Percentiles rank a stretch among this genome's conserved stretches.
These are phyloP conservation scores for Serrognathus titanus DNA, from an alignment of 2,888 invertebrate genomes.

Conservation along the genomic window DNA sequence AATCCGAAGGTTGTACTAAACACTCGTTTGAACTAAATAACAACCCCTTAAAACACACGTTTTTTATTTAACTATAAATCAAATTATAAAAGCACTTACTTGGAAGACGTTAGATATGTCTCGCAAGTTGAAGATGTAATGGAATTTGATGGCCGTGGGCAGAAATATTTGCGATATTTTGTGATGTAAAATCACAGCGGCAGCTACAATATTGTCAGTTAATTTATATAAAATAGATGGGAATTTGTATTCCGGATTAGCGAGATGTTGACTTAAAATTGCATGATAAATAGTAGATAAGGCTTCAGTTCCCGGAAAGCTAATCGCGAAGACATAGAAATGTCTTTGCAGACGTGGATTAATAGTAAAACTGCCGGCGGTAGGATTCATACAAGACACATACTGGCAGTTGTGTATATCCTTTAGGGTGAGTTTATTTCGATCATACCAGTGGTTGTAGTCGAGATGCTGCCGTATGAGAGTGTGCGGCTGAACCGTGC, in stretches of 20 bases:
- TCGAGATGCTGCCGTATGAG: constrained; percentile 93
- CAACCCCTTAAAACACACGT: constrained; percentile 65
- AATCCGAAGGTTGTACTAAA: constrained; percentile 71
- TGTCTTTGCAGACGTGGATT: constrained; percentile 90
- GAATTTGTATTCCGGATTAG: constrained; percentile 79
- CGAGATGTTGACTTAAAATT: constrained; percentile 82
- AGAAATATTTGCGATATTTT: constrained; percentile 84
- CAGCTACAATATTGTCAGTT: constrained; percentile 70
- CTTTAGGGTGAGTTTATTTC: constrained; percentile 82
- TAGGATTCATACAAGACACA: constrained; percentile 97
- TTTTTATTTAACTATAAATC: no score
- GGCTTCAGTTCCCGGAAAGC: constrained; percentile 75
- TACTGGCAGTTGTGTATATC: constrained; percentile 97
- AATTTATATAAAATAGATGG: constrained; percentile 65
- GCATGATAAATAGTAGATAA: constrained; percentile 84
- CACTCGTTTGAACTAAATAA: constrained; percentile 89
- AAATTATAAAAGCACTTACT: constrained; percentile 49
- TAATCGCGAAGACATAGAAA: constrained; percentile 83
- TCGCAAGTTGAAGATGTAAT: constrained; percentile 92
- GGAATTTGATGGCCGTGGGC: constrained; percentile 94
- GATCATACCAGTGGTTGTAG: constrained; percentile 94
- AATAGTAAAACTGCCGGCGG: constrained; percentile 95
- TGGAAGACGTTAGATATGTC: constrained; percentile 95
- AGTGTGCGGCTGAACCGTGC: constrained; percentile 95
- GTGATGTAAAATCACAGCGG: constrained; percentile 81